Evolutionary conservation across 1,140 invertebrate species (phyloP), one percentile per base, ranked within the genome.

Genomic region (Meloidogyne hapla): DNA sequence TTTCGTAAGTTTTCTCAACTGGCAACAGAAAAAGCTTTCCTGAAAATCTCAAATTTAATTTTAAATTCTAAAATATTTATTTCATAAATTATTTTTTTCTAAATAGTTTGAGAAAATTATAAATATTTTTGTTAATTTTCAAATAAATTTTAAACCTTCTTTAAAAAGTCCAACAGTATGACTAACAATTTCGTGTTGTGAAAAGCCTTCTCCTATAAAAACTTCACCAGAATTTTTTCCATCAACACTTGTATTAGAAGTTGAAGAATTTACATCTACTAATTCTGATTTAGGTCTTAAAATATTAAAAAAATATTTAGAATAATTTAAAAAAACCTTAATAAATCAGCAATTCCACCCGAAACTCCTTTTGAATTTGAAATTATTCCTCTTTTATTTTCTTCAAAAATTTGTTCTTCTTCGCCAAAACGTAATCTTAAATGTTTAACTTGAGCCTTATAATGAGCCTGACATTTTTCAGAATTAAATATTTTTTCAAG

Each of bases 151-250:
- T 15, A 42, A 56, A 70, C 68, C 68, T 70, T 70, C 56, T 26
- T 73, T 63, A 64, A 73, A 73, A 64, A 73, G 64, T 56, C 70
- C 70, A 23, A 73, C 70, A 13, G 70, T 56, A 10, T 73, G 56
- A 62, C 56, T 73, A 61, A 73, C 28, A 61, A 73, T 13, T 26
- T 64, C 70, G 2, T 73, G 70, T n/a, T 73, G 70, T 3, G 70
- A 73, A 62, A 73, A 73, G 70, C 70, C 70, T 64, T 73, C 70
- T 13, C 70, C 70, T 13, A 40, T 62, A 64, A 61, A 73, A 61
- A 73, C 23, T n/a, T 73, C 70, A 25, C 15, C 70, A 23, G 42
- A 23, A 21, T 21, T 26, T 23, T 23, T 25, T 21, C 6, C 23
- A 21, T 38, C 23, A 25, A 33, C 23, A 64, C 18, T 38, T 21